Percentiles rank a stretch among this genome's conserved stretches.
phyloP scores from a whole-genome alignment of 2,113 vertebrate species.

The Gymnorhina tibicen region DNA sequence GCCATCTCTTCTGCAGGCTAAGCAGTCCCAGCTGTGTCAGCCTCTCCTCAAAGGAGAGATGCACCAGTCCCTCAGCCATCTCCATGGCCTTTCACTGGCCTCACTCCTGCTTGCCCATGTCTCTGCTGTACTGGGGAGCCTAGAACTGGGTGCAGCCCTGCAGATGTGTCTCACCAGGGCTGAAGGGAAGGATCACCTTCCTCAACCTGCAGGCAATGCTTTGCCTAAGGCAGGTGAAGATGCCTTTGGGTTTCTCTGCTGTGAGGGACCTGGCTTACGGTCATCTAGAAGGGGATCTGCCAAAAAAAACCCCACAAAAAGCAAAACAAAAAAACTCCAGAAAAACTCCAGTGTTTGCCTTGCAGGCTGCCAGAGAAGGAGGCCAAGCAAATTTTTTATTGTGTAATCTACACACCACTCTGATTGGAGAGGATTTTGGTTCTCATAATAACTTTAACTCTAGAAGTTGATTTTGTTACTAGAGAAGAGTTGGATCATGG shows the following conservation, averaged over 20 bases:
- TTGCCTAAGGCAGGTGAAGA: background rate
- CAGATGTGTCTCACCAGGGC: background rate
- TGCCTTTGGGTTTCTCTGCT: background rate
- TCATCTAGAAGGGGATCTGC: background rate
- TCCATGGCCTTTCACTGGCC: accelerated
- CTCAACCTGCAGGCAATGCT: background rate
- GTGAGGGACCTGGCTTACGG: background rate
- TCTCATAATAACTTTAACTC: background rate
- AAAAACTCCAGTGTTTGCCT: background rate
- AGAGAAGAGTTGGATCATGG: background rate
- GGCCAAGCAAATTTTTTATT: background rate
- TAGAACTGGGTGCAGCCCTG: background rate
- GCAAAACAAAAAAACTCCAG: too few species aligned
- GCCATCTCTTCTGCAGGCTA: background rate
- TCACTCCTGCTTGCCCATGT: background rate
- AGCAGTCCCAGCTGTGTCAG: background rate
- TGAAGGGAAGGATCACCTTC: background rate
- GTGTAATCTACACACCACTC: background rate
- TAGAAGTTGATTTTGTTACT: background rate
- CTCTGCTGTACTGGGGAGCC: background rate
- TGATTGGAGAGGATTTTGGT: background rate
- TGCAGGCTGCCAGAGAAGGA: background rate
- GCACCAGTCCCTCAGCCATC: too few species aligned
- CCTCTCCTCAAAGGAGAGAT: background rate
- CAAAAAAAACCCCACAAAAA: background rate